Base-by-base conservation (phyloP, 2,113 vertebrate species). In the Stercorarius parasiticus region DNA sequence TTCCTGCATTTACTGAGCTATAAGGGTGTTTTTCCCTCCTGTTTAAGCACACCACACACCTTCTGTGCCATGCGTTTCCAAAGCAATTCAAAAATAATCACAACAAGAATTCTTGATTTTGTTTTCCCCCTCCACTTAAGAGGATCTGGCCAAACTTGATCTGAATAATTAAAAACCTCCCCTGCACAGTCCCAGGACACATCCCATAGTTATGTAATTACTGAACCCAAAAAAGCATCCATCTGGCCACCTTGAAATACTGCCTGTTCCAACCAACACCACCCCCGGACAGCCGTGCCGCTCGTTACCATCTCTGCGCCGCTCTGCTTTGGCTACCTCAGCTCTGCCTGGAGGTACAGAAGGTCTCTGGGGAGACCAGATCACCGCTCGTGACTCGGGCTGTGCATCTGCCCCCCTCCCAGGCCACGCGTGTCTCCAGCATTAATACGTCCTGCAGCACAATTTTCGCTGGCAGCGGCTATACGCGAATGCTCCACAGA, bases 151-250 rank as follows among this genome's bases (percentile, higher is more conserved):
- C 59, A 95, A 95, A 95, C 84, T 91, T 45, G 11, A 87, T 65
- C 40, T 43, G 86, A 93, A 93, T 95, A 94, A 95, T 91, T 77
- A 91, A 92, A 90, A 95, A 56, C 94, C 95, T 86, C 84, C 86
- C 66, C 94, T 90, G 86, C 93, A 76, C n/a, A 88, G 84, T 93
- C 93, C 67, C 93, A 93, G 94, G 96, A 97, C 93, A 80, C 74
- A 55, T 76, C 58, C 70, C 85, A 30, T 73, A 83, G 93, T 97
- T 97, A 94, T 26, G 47, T 12, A 97, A 96, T 90, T 93, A 86
- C 53, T 89, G 91, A 91, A 90, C 89, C 84, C 91, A 97, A 95
- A 97, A 96, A 96, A 96, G 86, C 96, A 96, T 93, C 96, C 97
- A 96, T 96, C 94, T 95, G 96, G 91, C 89, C 89, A 91, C 82